Evolutionary conservation across 2,113 vertebrate genomes (phyloP), one percentile per base, ranked within the genome.

Genomic region (Tauraco erythrolophus): DNA sequence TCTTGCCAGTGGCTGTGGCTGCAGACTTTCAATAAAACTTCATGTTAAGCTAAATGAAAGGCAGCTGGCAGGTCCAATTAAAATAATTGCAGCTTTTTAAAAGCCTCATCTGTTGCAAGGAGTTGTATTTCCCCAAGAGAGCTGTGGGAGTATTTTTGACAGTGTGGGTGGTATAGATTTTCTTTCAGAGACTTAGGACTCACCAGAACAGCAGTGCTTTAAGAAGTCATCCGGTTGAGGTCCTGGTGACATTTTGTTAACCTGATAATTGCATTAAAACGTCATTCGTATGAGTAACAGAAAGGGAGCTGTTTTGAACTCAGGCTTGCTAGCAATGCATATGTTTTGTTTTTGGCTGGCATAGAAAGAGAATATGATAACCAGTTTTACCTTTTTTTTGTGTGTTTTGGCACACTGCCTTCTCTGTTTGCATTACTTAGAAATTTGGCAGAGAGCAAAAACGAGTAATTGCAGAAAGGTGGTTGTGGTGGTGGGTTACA

Each of bases 11-110:
- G 41, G 24, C 64, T 70, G 74, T 75, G 57, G 57, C 75, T 93
- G 48, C 66, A 75, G 70, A 64, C 43, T 92, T 84, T 39, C 31
- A 56, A 8, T 89, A 82, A 95, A 89, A 91, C 31, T 16, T 94
- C 9, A 68, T 8, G 14, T 84, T 96, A 71, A 91, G 28, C 51
- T 93, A 71, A 94, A 91, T 78, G 53, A 96, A 89, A 91, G 89
- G 81, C 77, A 95, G 35, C 69, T 92, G 65, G 45, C 69, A 91
- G 65, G 57, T 79, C 80, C 56, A 77, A 58, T 92, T 94, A 58
- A 94, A 96, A 72, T 91, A 89, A 64, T 82, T 91, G 33, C 51
- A 91, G 41, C 27, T 61, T 75, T 86, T 94, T 82, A 21, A 72
- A 92, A 85, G 37, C n/a, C 51, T 95, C 10, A 13, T 90, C 78